Conservation (phyloP, 1,140 invertebrate genomes). For the Drosophila sulfurigaster region DNA sequence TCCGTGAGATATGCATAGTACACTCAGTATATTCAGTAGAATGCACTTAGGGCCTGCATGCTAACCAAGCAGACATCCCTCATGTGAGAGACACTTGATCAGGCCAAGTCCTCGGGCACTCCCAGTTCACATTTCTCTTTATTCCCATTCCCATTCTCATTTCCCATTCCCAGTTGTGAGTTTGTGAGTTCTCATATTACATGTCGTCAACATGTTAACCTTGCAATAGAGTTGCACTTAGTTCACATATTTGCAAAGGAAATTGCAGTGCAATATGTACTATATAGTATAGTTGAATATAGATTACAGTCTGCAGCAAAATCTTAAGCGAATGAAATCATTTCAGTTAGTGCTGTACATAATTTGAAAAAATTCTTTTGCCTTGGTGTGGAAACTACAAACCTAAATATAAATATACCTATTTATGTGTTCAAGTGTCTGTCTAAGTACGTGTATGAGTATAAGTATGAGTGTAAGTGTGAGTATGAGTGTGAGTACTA, state of each 20-base stretch:
- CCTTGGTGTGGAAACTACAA: slow-evolving; percentile 24
- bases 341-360: slow-evolving; percentile 3
- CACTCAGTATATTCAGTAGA: background rate
- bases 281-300: background rate
- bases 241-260: slow-evolving; percentile 15
- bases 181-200: slow-evolving; percentile 20
- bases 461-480: background rate
- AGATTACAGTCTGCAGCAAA: too few relatives aligned
- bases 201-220: slow-evolving; percentile 10
- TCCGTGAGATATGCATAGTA: slow-evolving; percentile 14
- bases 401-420: slow-evolving; percentile 35
- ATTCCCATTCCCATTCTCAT: background rate
- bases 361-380: slow-evolving; percentile 23
- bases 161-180: too few relatives aligned
- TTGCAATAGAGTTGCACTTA: slow-evolving; percentile 9
- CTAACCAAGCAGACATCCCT: slow-evolving; percentile 22
- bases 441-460: slow-evolving; percentile 23
- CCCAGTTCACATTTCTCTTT: background rate
- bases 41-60: slow-evolving; percentile 24
- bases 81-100: slow-evolving; percentile 23
- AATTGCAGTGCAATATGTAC: slow-evolving; percentile 5
- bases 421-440: slow-evolving; percentile 14
- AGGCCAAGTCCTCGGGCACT: slow-evolving; percentile 11
- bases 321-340: background rate
- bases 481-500: slow-evolving; percentile 3